Evolutionary conservation across 1,140 invertebrate genomes (phyloP), one percentile per base, ranked within the genome.

Genomic region (Macrocentrus cingulum): DNA sequence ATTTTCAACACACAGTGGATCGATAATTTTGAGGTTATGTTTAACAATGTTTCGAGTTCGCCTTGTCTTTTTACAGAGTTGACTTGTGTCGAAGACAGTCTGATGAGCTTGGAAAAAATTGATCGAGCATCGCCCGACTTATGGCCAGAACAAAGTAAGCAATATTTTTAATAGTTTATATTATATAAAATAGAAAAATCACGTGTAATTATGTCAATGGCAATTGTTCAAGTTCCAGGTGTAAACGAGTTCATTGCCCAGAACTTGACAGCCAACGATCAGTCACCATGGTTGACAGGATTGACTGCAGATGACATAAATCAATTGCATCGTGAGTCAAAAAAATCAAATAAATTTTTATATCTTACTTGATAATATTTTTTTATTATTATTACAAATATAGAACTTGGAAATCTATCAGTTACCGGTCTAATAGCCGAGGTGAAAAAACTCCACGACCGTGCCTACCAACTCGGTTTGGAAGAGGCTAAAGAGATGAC

Each of bases 401-500:
- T n/a, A 94, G 92, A 94, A 76, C 84, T 95, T 63, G 89, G 91
- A 18, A 86, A 87, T 60, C 74, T 97, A 49, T 85, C 91, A 15
- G 87, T 89, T 55, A 84, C 88, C 53, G 87, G 88, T 67, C 79
- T 98, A 29, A 88, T 97, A 60, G 86, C 91, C 60, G 95, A 97
- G 85, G 92, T 97, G 0, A 92, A 94, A 74, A 91, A 92, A 69
- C 79, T 98, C 16, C 93, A 97, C 72, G 94, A 97, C 71, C 81
- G 92, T 44, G 94, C 95, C 4, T 98, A 97, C 78, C 92, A 95
- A 71, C 80, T 98, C 16, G 95, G 94, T 5, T 76, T 95, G 9
- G 93, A 96, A 72, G 95, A 98, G 83, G 88, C 94, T 0, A 94
- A 95, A 74, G 95, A 98, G 83, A 95, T 97, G 91, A 97, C 94